Evolutionary conservation across 2,888 invertebrate genomes (phyloP), one percentile per base, ranked within the genome.

Genomic region (Phlogophora meticulosa): DNA sequence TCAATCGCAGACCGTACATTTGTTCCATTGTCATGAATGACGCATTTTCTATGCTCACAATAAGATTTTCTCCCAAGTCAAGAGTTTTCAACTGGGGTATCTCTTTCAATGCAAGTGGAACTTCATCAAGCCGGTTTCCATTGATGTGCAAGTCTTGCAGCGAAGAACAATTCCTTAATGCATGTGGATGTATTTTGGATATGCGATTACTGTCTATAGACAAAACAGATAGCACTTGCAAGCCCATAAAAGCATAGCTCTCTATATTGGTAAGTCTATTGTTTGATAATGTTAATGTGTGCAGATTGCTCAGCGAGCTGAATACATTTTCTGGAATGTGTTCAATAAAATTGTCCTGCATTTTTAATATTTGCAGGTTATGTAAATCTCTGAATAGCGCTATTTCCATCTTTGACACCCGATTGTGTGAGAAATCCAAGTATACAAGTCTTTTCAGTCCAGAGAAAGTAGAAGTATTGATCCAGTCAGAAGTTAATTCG

Each of bases 11-110:
- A 24, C 98, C 97, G 87, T 97, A 97, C 89, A 99, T 96, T 87
- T 98, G 97, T 83, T 97, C 96, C 96, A 98, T 96, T 80, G 97
- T 97, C 90, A 97, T 96, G 87, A 98, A 98, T n/a, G 98, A 97
- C 65, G 97, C 97, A 88, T 98, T 97, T 83, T 97, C 97, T 83
- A 98, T 96, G 81, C 96, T 96, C 58, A 97, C 96, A 84, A 99
- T 97, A 87, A 97, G 97, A 93, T 98, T 99, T 93, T 98, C 98
- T 34, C 98, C 98, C 80, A 99, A 96, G 92, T 98, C 98, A 72
- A 99, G 94, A 22, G 97, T 97, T 91, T 97, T 97, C 69, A 98
- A 92, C 86, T 97, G 96, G 51, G 97, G 97, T 81, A 98, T 97
- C 89, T 97, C 97, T 87, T 96, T 96, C 56, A 98, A 93, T 51